Evolutionary conservation across 1,140 invertebrate species (phyloP).

Genomic region (Halictus rubicundus): DNA sequence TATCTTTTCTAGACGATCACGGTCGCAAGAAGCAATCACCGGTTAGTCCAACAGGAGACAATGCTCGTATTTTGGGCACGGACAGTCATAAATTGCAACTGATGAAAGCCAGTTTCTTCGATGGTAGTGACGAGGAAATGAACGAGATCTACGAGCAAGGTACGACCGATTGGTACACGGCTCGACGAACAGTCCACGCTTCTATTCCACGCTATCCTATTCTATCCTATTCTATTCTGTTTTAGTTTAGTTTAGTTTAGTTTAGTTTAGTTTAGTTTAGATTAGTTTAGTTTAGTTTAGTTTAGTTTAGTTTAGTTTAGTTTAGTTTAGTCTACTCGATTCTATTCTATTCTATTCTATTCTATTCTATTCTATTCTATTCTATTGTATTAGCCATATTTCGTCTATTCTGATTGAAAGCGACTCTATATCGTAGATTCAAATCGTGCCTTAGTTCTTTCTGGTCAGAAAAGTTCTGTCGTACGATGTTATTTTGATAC

Average conservation of each 20-base stretch:
- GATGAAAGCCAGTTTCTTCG: constrained; percentile 92
- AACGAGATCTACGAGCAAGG: constrained; percentile 22
- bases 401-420: no score
- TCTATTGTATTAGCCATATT: no score
- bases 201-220: no score
- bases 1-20: constrained; percentile 6
- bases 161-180: neutral
- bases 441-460: neutral
- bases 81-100: constrained; percentile 87
- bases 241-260: no score
- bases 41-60: constrained; percentile 80
- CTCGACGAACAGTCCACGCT: no score
- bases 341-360: no score
- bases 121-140: constrained; percentile 74
- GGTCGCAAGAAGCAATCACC: constrained; percentile 61
- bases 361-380: no score
- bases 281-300: no score
- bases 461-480: constrained; percentile 25
- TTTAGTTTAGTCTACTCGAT: no score
- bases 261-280: no score
- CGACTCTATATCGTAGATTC: constrained; percentile 16
- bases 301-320: no score
- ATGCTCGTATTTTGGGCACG: constrained; percentile 83
- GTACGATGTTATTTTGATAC: constrained; percentile 26
- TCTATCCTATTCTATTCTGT: no score